Evolutionary conservation across 2,797 vertebrate genomes (phyloP).

Genomic region (Sebastes kiyomatsui): DNA sequence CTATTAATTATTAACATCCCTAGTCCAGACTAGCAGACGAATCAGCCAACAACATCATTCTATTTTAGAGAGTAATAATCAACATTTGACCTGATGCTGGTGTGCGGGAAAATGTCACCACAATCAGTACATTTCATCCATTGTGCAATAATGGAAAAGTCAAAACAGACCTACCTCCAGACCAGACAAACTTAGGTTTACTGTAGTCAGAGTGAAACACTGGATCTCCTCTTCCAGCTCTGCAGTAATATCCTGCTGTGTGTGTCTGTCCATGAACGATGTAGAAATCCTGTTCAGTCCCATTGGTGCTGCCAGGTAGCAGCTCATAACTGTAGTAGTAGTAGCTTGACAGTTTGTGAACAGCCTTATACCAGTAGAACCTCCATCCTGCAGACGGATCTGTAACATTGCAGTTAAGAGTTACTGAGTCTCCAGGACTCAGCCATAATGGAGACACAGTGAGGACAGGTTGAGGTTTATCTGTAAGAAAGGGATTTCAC

Average conservation of each 20-base stretch:
- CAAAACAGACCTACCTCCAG: conserved; percentile 30
- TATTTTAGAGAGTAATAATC: too few species aligned
- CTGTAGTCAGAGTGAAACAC: not conserved
- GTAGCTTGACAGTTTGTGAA: not conserved
- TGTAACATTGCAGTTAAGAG: conserved; percentile 30
- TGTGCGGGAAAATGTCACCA: too few species aligned
- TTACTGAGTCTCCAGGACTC: conserved; percentile 51
- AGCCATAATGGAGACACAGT: conserved; percentile 53
- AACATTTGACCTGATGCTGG: too few species aligned
- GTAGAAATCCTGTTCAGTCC: conserved; percentile 22
- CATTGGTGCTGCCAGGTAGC: conserved; percentile 29
- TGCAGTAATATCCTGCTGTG: conserved; percentile 55
- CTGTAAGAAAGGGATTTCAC: conserved; percentile 3
- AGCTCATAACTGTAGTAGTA: conserved; percentile 13
- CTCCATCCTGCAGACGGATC: conserved; percentile 49
- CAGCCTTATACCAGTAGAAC: conserved; percentile 56
- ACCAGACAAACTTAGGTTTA: conserved; percentile 13
- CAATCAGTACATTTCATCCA: not conserved
- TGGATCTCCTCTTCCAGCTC: conserved; percentile 53
- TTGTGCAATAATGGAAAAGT: not conserved
- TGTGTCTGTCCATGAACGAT: conserved; percentile 20
- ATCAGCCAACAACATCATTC: too few species aligned
- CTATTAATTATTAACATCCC: too few species aligned
- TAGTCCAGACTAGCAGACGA: too few species aligned
- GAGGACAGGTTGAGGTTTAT: not conserved